Evolutionary conservation across 2,888 invertebrate species (phyloP), one percentile per base, ranked within the genome.

Genomic region (Panzeria rudis): DNA sequence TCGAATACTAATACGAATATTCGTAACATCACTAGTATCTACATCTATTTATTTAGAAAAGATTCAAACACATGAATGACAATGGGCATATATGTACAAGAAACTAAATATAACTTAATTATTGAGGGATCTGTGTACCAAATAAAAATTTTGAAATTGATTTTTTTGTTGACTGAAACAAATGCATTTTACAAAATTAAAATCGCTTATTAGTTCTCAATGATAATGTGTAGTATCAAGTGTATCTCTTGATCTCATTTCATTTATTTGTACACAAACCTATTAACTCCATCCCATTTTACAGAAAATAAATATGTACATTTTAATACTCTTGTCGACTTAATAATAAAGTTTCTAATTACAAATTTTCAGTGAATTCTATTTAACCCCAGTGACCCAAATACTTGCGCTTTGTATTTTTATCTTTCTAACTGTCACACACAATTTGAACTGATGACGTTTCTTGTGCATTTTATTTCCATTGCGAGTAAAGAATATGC

Each of bases 341-440:
- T 52, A 54, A 66, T 52, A 54, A 66, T 73, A 9, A 59, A 80
- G 64, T 80, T 66, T 73, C 47, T 73, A 73, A 68, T 80, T 72
- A 66, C 54, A 59, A 47, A 52, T 54, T 62, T 59, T 64, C 9
- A 41, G 56, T 29, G 29, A 29, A 29, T 29, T 66, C 13, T 20
- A 50, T 73, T 73, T 73, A 68, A 80, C 73, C 73, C 80, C 59
- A 68, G 29, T 73, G 80, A 73, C 80, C 80, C 47, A 73, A 73
- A 80, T 79, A 62, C 35, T 72, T 73, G 59, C 15, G 41, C 13
- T 56, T 77, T 77, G n/a, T 56, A 15, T 52, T 73, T 73, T 66
- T 66, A 73, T 66, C 73, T 73, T 66, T 47, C 5, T 25, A 66
- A 73, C 80, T 80, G 80, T 73, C 73, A 68, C 73, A 73, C 56